A percentile compares a stretch with the other conserved stretches of the same genome.
Evolutionary conservation across 2,888 invertebrate species (phyloP).

Genomic region (Melanotus villosus): DNA sequence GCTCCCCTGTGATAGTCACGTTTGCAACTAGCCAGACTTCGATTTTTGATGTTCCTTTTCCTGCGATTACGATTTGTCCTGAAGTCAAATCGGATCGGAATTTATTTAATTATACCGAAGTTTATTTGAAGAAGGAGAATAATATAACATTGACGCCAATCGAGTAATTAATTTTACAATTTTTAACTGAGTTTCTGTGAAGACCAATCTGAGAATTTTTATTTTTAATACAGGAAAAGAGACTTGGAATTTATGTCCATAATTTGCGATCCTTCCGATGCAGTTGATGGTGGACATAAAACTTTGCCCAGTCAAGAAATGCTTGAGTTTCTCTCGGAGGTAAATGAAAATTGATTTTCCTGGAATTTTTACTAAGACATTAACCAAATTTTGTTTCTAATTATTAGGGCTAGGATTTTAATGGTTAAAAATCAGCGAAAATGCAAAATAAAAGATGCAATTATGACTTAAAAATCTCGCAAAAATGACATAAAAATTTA

Average conservation of each 20-base stretch:
- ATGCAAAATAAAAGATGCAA: no score
- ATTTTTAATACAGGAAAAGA: not conserved
- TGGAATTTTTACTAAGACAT: no score
- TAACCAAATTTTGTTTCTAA: no score
- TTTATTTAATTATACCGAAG: slow-evolving; percentile 25
- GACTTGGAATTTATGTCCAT: not conserved
- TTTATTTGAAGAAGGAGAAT: not conserved
- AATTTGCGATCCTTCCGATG: not conserved
- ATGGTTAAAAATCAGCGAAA: no score
- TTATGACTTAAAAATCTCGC: no score
- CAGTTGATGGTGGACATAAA: no score
- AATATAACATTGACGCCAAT: not conserved
- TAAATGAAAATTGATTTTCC: no score
- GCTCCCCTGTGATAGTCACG: slow-evolving; percentile 82
- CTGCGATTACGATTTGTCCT: slow-evolving; percentile 66
- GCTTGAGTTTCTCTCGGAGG: no score
- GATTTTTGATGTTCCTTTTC: slow-evolving; percentile 74
- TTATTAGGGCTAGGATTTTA: no score
- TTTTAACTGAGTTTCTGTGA: not conserved
- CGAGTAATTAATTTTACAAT: slow-evolving; percentile 23
- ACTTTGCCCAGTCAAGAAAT: no score
- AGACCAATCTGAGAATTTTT: not conserved
- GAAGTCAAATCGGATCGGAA: slow-evolving; percentile 10
- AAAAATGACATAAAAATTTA: no score
- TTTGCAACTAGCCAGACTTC: slow-evolving; percentile 82